These are phyloP conservation scores for Luperina nickerlii DNA, from an alignment of 2,888 invertebrate species.

Conservation along the genomic window DNA sequence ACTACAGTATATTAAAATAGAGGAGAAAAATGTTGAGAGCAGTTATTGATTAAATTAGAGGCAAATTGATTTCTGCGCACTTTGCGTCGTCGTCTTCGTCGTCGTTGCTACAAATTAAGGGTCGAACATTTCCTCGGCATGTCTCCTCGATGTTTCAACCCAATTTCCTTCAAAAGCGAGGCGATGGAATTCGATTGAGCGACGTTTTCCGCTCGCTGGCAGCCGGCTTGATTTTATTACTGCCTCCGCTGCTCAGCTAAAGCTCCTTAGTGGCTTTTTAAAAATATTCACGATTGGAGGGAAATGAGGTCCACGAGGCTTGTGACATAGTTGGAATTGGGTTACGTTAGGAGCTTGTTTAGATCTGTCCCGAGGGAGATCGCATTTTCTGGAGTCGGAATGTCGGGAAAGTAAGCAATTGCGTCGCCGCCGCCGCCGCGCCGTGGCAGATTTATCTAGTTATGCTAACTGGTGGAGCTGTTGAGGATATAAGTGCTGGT, in stretches of 20 bases:
- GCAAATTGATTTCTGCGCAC: conserved; percentile 54
- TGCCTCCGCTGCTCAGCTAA: conserved; percentile 51
- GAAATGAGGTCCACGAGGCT: conserved; percentile 65
- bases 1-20: conserved; percentile 20
- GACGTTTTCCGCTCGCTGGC: conserved; percentile 70
- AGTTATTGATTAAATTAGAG: conserved; percentile 55
- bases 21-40: not conserved
- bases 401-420: conserved; percentile 52
- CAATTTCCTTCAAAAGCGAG: conserved; percentile 73
- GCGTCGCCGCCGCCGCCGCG: conserved; percentile 3
- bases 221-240: conserved; percentile 74
- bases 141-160: conserved; percentile 66
- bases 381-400: conserved; percentile 53
- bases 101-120: conserved; percentile 49
- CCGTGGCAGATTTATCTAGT: conserved; percentile 57
- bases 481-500: not conserved
- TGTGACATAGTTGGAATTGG: conserved; percentile 65
- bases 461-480: conserved; percentile 36
- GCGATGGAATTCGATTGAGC: conserved; percentile 73
- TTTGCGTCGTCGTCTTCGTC: conserved; percentile 10
- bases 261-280: conserved; percentile 67
- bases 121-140: conserved; percentile 43
- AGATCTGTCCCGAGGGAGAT: conserved; percentile 53
- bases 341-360: conserved; percentile 57
- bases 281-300: conserved; percentile 66